Evolutionary conservation across 2,797 vertebrate species (phyloP), one percentile per base, ranked within the genome.

Genomic region (Neostethus bicornis): DNA sequence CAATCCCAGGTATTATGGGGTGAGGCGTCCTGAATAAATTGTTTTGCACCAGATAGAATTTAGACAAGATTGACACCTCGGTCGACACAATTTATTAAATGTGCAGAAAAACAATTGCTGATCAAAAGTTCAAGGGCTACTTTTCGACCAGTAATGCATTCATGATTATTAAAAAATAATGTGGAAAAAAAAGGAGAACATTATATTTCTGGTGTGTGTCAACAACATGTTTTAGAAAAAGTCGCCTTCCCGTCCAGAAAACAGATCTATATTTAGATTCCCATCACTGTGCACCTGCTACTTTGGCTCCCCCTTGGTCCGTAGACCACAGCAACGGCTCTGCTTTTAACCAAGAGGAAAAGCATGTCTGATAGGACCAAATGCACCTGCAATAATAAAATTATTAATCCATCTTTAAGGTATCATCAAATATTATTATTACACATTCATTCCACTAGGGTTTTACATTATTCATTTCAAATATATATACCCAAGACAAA

Each of bases 301-400:
- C 86, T 88, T 72, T 70, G 41, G 12, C 67, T 71, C 71, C 49
- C 39, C 61, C 11, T 51, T 70, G 68, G 68, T 55, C 66, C 1
- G 23, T 26, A 2, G 2, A 47, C 54, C 80, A 73, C 85, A 85
- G 91, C 90, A 89, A 92, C 90, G 89, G 80, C 72, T 61, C 60
- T 77, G n/a, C 70, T 84, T 85, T 88, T 88, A 91, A 83, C 73
- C 55, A 44, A 12, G 8, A 47, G 25, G 38, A 45, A 47, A 17
- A 23, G 43, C 38, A 45, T 7, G 49, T 37, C 52, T 19, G 35
- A 48, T 53, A 32, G 23, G 14, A 62, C n/a, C 23, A 47, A 57
- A 60, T 58, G 51, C 35, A 70, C 46, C 56, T 70, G 50, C 12
- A 35, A 7, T n/a, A 17, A 3, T 24, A 39, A 31, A 50, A 46